Conservation (phyloP, 2,113 vertebrate species). For the Chelonoidis abingdonii region DNA sequence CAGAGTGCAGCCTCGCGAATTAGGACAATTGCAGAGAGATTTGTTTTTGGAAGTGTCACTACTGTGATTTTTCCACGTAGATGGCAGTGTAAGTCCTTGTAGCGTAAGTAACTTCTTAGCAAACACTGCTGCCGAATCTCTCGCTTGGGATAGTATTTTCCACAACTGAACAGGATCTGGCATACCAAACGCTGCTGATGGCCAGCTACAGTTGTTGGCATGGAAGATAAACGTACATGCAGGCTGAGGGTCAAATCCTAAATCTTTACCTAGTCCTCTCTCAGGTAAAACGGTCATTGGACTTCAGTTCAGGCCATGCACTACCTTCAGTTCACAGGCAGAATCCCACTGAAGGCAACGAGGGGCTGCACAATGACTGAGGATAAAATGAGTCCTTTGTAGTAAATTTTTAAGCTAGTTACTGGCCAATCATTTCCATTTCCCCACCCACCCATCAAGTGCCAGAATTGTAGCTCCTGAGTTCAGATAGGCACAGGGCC, state of each 20-base stretch:
- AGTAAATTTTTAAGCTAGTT: neutral
- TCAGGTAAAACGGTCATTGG: fast-evolving
- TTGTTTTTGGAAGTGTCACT: neutral
- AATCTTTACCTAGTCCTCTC: neutral
- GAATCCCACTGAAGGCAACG: neutral
- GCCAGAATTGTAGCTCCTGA: neutral
- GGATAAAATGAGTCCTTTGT: neutral
- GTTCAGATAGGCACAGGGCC: neutral
- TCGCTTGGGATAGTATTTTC: neutral
- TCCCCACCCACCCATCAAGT: neutral
- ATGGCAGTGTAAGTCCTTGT: neutral
- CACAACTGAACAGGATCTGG: neutral
- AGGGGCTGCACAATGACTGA: neutral
- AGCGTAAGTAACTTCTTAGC: neutral
- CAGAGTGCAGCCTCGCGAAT: neutral
- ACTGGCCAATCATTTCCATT: neutral
- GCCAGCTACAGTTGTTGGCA: neutral
- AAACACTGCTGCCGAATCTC: neutral
- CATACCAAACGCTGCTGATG: fast-evolving
- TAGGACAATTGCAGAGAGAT: neutral
- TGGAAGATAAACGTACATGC: fast-evolving
- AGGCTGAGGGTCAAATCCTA: neutral
- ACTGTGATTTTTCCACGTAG: neutral
- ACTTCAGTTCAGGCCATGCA: neutral
- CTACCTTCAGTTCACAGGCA: neutral